A percentile compares a stretch with the other conserved stretches of the same genome.
These are phyloP conservation scores for Lepilemur ruficaudatus DNA, from an alignment of 2,797 vertebrate species.

Conservation along the genomic window DNA sequence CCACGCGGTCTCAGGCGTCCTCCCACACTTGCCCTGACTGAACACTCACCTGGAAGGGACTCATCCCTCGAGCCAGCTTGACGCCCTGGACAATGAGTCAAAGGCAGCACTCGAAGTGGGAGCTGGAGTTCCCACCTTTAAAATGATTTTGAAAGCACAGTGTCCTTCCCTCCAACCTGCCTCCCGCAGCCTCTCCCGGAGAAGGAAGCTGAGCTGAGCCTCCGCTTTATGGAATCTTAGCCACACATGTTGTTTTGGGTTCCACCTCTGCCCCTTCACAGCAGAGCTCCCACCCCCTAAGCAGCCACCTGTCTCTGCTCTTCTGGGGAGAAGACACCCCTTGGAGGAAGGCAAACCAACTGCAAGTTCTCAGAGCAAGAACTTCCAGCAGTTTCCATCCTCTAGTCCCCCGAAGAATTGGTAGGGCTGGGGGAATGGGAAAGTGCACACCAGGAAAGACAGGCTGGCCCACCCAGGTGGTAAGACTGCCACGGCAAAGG, in stretches of 20 bases:
- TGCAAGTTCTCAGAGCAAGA: background rate
- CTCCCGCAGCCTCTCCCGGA: background rate
- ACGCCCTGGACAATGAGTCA: background rate
- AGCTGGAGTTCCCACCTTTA: background rate
- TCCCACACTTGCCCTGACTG: background rate
- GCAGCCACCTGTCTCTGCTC: background rate
- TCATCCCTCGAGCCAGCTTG: background rate
- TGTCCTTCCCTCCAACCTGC: background rate
- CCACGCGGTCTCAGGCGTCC: background rate
- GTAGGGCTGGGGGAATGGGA: no score
- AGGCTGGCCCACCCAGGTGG: no score
- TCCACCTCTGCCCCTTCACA: background rate
- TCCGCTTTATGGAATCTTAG: background rate
- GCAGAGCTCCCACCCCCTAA: background rate
- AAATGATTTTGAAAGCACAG: background rate
- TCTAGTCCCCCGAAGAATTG: background rate
- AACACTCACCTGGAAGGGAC: background rate
- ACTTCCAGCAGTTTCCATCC: background rate
- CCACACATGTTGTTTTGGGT: no score
- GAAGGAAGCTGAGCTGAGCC: background rate
- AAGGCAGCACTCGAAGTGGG: background rate
- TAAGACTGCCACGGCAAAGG: background rate
- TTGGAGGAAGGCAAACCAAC: background rate
- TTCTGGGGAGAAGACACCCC: background rate
- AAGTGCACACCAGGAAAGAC: background rate